Base-by-base conservation (phyloP, 1,140 invertebrate genomes). In the Dinothrombium tinctorium region DNA sequence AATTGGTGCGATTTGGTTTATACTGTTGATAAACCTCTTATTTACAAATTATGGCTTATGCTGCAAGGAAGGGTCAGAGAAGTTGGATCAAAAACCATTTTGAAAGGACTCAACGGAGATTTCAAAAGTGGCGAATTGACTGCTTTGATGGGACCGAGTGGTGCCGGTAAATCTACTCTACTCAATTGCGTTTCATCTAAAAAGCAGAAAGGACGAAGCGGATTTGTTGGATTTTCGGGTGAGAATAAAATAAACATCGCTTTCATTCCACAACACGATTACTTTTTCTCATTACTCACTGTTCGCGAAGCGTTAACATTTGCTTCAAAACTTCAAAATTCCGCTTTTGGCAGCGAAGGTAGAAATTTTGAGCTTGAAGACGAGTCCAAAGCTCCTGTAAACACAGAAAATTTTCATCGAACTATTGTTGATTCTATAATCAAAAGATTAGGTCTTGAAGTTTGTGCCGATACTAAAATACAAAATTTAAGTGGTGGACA, bases 401-500 rank as follows among this genome's bases (percentile, higher is more conserved):
- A 14, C 15, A 38, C 7, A 7, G n/a, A 35, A 15, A 14, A 12
- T 3, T 17, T 33, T 22, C 28, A 32, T 40, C 20, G 31, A 40
- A 24, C 11, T 23, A 14, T 40, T 4, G 22, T 31, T 21, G n/a
- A 3, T 6, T 14, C 20, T 9, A 7, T 40, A 9, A 17, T 23
- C 5, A 31, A 40, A 40, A 29, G 32, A 20, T 8, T 40, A 11
- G 31, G 20, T n/a, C 14, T 40, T 15, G 26, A 15, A 8, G 8
- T 8, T 20, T 40, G 39, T 33, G n/a, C 22, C 14, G n/a, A 82
- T 50, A 87, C 79, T 0, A 62, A 72, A 45, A 72, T 80, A 4
- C 69, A 69, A 29, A 73, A 72, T 51, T 64, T 92, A n/a, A 89
- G 82, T n/a, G 86, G 86, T 5, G 87, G 87, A 0, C 83, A 94